These are phyloP conservation scores for Drosophila leonis DNA, from an alignment of 2,888 invertebrate species.

Conservation along the genomic window DNA sequence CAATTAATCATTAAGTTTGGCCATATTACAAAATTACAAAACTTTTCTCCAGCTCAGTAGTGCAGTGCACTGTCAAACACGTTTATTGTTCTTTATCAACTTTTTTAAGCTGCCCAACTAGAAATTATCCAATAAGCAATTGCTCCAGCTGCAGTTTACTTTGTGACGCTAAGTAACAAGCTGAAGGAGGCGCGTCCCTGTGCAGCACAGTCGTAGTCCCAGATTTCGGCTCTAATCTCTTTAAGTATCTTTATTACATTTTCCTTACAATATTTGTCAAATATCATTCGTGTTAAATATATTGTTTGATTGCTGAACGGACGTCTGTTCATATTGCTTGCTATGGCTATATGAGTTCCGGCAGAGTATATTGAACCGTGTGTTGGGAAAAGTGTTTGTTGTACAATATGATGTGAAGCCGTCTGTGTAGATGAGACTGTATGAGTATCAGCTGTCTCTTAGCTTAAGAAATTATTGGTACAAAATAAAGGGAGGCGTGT, in stretches of 20 bases:
- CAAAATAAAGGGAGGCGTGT: no score
- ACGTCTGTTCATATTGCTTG: background rate
- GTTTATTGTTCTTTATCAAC: background rate
- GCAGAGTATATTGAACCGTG: background rate
- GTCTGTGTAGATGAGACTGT: background rate
- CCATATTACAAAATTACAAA: background rate
- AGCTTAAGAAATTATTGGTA: no score
- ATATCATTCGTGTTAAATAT: background rate
- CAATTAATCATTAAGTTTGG: slow-evolving; percentile 1
- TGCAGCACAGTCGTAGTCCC: background rate
- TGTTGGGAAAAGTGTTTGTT: background rate
- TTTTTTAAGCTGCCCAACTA: background rate
- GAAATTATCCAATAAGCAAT: background rate
- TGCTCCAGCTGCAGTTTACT: background rate
- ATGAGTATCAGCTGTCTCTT: no score
- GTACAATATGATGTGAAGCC: background rate
- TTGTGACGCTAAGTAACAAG: no score
- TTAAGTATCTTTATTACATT: no score
- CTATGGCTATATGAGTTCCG: background rate
- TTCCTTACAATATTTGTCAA: background rate
- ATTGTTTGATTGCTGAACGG: background rate
- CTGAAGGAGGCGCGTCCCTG: no score
- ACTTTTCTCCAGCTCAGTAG: background rate
- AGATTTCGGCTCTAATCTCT: no score
- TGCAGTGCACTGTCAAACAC: background rate